These are phyloP conservation scores for Cherax quadricarinatus DNA, from an alignment of 1,140 invertebrate genomes.

Conservation along the genomic window DNA sequence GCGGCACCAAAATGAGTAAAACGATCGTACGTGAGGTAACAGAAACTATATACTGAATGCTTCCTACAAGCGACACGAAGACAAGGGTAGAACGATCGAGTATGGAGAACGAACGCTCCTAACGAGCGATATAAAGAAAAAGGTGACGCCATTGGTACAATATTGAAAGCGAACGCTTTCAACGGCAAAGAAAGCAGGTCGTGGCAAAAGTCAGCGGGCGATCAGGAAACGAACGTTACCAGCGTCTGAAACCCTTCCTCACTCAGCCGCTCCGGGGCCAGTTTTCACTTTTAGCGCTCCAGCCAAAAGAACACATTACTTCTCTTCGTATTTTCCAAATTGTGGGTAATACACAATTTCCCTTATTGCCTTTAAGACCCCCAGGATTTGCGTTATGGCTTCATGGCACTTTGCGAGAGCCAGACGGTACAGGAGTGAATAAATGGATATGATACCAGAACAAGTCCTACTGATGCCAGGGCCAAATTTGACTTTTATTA, in stretches of 20 bases:
- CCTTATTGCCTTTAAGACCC: neutral
- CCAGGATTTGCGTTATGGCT: neutral
- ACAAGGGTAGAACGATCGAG: no score
- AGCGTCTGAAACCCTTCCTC: neutral
- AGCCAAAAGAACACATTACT: neutral
- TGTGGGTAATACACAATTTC: no score
- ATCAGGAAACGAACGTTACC: neutral
- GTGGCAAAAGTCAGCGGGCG: neutral
- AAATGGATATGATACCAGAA: neutral
- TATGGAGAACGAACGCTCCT: no score
- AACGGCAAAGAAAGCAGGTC: neutral
- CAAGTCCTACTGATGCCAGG: neutral
- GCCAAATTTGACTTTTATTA: neutral
- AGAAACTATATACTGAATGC: neutral
- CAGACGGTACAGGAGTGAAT: neutral
- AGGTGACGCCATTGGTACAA: neutral
- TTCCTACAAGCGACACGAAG: no score
- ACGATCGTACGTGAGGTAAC: no score
- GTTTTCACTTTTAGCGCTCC: slow-evolving; percentile 1
- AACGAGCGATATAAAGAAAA: no score
- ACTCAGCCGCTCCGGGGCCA: neutral
- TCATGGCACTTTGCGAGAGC: neutral
- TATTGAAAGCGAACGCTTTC: no score
- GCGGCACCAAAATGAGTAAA: no score
- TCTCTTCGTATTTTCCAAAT: neutral